Base-by-base conservation (phyloP, 1,140 invertebrate genomes). In the Probaryconus sp. region DNA sequence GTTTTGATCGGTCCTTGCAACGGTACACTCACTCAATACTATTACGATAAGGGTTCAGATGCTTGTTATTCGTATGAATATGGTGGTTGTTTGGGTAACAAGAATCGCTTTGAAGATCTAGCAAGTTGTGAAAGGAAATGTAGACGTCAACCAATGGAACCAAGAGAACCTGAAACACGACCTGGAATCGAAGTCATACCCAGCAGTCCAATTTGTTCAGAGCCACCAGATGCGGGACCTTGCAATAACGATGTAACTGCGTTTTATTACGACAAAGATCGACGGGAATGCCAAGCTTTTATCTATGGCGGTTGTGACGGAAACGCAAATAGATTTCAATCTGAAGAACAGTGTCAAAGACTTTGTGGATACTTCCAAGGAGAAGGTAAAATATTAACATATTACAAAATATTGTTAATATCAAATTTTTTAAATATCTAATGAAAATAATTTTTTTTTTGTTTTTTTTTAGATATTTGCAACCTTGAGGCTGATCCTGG, bases 301-400 rank as follows among this genome's bases (percentile, higher is more conserved):
- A 87, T 90, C 3, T 97, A 95, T 80, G 91, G 92, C 5, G 95
- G 95, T 5, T 97, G 95, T 81, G 92, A 91, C 38, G 95, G 95
- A 35, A 97, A 96, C 80, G 91, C 91, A 10, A 97, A 97, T 81
- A 90, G 93, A 80, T 97, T 94, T 86, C 81, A 91, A 17, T 88
- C 92, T 0, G 91, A 93, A 78, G 95, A 97, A 81, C 92, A 94
- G 48, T 97, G 96, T 80, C 91, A 95, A 80, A 87, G 94, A 67
- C 89, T 92, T 20, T 96, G 95, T 77, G 93, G 95, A 45, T 81
- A 83, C 31, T 94, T 93, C 87, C 89, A 89, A 74, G 90, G 90
- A 69, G 88, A 93, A 83, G 93, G 94, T 94, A 85, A 42, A 35
- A 30, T n/a, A 14, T 17, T 26, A 20, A 42, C 10, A 30, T 64